Percentiles rank a stretch among this genome's conserved stretches.
These are phyloP conservation scores for Pseudobourletiella spinata DNA, from an alignment of 1,140 invertebrate species.

Conservation along the genomic window DNA sequence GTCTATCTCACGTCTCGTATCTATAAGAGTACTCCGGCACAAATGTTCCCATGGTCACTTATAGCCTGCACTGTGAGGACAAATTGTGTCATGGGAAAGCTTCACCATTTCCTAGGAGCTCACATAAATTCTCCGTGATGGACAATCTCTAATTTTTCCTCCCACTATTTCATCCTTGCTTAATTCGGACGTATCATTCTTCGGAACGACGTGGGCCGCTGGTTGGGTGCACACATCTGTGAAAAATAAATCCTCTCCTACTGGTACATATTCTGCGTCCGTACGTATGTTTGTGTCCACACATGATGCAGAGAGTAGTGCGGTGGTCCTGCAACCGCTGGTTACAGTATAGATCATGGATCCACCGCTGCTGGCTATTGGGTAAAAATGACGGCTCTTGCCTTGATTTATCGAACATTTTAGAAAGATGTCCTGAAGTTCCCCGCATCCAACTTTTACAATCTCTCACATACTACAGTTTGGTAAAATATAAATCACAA, in stretches of 20 bases:
- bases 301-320: neutral
- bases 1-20: too few relatives aligned
- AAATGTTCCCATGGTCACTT: conserved; percentile 21
- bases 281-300: neutral
- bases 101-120: conserved; percentile 9
- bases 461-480: too few relatives aligned
- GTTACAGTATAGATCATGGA: too few relatives aligned
- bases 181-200: neutral
- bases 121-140: conserved; percentile 9
- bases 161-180: neutral
- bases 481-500: too few relatives aligned
- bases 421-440: too few relatives aligned
- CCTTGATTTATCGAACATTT: too few relatives aligned
- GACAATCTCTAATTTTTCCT: neutral
- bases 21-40: neutral
- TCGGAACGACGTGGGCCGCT: too few relatives aligned
- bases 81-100: conserved; percentile 22
- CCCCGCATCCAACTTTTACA: too few relatives aligned
- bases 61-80: conserved; percentile 17
- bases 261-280: neutral
- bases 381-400: too few relatives aligned
- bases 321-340: neutral
- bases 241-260: neutral
- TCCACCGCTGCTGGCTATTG: too few relatives aligned
- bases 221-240: too few relatives aligned